Conservation (phyloP, 1,140 invertebrate species). For the Pachypeltis micranthus region DNA sequence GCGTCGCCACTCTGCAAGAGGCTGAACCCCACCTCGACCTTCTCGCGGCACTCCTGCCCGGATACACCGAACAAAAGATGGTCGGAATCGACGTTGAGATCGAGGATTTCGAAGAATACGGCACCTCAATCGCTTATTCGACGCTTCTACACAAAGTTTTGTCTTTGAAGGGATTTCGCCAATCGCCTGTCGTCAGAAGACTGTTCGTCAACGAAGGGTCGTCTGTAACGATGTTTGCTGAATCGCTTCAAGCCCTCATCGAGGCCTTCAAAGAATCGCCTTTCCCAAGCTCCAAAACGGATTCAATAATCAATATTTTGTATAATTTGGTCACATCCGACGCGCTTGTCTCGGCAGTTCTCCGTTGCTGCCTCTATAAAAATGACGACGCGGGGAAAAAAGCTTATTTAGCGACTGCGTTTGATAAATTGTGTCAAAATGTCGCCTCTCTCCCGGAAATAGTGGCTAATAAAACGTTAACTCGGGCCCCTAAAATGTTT, state of each 20-base stretch:
- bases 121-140: slow-evolving; percentile 20
- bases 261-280: slow-evolving; percentile 36
- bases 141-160: slow-evolving; percentile 14
- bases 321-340: slow-evolving; percentile 44
- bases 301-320: slow-evolving; percentile 36
- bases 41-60: slow-evolving; percentile 38
- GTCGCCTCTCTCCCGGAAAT: slow-evolving; percentile 50
- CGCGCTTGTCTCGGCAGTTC: slow-evolving; percentile 38
- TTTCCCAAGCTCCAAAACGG: slow-evolving; percentile 15
- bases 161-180: neutral
- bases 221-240: slow-evolving; percentile 37
- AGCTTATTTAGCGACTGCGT: neutral
- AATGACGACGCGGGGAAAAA: neutral
- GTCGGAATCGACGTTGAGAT: slow-evolving; percentile 32
- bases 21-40: slow-evolving; percentile 3
- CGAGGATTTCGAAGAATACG: slow-evolving; percentile 31
- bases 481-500: slow-evolving; percentile 44
- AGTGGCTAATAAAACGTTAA: slow-evolving; percentile 50
- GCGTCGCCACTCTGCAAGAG: neutral
- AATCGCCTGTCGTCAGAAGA: slow-evolving; percentile 1
- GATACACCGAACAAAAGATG: slow-evolving; percentile 50
- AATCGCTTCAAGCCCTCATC: slow-evolving; percentile 38
- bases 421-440: slow-evolving; percentile 40
- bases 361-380: slow-evolving; percentile 25
- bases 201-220: slow-evolving; percentile 38